Evolutionary conservation across 2,113 vertebrate genomes (phyloP).

Genomic region (Polypterus bichir): DNA sequence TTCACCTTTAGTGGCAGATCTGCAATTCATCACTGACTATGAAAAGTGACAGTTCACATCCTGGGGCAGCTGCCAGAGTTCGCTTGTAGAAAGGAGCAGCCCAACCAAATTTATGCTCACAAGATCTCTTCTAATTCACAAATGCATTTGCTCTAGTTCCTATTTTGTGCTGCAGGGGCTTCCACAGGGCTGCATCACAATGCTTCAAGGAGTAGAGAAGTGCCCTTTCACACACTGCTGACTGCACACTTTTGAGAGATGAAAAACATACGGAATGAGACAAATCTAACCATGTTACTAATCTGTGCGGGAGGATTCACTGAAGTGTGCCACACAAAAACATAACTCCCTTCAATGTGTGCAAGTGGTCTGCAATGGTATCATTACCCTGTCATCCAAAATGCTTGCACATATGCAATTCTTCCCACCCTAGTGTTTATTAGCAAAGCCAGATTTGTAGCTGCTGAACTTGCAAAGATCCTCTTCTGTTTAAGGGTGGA

Average conservation of each 20-base stretch:
- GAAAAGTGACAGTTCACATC: constrained; percentile 95
- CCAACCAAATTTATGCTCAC: constrained; percentile 69
- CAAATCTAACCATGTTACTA: constrained; percentile 59
- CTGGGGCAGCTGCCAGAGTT: constrained; percentile 75
- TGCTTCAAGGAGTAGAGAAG: constrained; percentile 49
- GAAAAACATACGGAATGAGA: constrained; percentile 67
- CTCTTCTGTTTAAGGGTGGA: too few species aligned
- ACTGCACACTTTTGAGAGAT: constrained; percentile 55
- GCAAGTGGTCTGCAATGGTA: neutral
- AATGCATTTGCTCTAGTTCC: constrained; percentile 97
- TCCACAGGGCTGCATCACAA: constrained; percentile 45
- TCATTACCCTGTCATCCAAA: constrained; percentile 22
- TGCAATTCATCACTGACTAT: constrained; percentile 89
- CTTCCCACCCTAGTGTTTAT: constrained; percentile 21
- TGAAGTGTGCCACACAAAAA: constrained; percentile 52
- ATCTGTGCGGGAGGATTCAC: constrained; percentile 45
- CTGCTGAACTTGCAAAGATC: too few species aligned
- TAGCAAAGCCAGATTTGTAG: constrained; percentile 22
- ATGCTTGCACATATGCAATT: constrained; percentile 14
- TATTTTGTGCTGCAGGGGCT: constrained; percentile 74
- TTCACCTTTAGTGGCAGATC: constrained; percentile 91
- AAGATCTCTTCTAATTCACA: constrained; percentile 76
- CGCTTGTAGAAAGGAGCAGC: constrained; percentile 83
- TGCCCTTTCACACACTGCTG: constrained; percentile 77
- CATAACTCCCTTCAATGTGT: constrained; percentile 28